Percentiles rank a stretch among this genome's conserved stretches.
These are phyloP conservation scores for Seriola aureovittata DNA, from an alignment of 2,113 vertebrate species.

Conservation along the genomic window DNA sequence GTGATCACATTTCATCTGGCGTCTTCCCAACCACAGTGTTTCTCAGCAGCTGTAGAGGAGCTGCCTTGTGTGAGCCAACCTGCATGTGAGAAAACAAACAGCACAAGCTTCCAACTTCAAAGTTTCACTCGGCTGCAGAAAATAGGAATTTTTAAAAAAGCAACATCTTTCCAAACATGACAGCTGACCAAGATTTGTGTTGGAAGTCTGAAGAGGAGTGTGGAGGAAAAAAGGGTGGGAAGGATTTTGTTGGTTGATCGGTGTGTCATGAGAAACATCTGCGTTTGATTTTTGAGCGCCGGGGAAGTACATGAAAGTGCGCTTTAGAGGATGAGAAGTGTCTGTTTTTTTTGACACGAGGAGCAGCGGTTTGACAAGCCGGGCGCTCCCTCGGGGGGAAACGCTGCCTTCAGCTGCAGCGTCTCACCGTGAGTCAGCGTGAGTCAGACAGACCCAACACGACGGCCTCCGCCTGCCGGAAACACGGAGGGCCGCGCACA, in stretches of 20 bases:
- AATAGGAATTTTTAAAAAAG: neutral
- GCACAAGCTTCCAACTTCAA: conserved; percentile 11
- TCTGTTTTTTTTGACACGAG: conserved; percentile 39
- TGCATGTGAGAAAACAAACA: neutral
- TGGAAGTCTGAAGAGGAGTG: neutral
- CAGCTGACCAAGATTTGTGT: neutral
- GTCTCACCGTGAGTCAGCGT: conserved; percentile 21
- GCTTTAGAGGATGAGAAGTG: conserved; percentile 25
- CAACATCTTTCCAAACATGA: neutral
- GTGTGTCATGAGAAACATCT: conserved; percentile 21
- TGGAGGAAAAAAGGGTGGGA: neutral
- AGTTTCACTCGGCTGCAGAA: neutral
- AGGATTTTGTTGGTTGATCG: conserved; percentile 15
- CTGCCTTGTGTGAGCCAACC: neutral
- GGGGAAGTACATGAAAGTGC: conserved; percentile 9
- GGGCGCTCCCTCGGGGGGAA: conserved; percentile 14
- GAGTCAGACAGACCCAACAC: conserved; percentile 48
- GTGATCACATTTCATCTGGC: neutral
- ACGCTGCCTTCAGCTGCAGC: conserved; percentile 10
- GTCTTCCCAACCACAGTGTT: neutral
- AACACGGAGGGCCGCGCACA: neutral
- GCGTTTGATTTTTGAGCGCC: neutral
- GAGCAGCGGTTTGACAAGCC: conserved; percentile 29
- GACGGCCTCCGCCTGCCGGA: conserved; percentile 8
- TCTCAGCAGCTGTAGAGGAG: neutral